Evolutionary conservation across 2,888 invertebrate genomes (phyloP), one percentile per base, ranked within the genome.

Genomic region (Cosmorhoe ocellata): DNA sequence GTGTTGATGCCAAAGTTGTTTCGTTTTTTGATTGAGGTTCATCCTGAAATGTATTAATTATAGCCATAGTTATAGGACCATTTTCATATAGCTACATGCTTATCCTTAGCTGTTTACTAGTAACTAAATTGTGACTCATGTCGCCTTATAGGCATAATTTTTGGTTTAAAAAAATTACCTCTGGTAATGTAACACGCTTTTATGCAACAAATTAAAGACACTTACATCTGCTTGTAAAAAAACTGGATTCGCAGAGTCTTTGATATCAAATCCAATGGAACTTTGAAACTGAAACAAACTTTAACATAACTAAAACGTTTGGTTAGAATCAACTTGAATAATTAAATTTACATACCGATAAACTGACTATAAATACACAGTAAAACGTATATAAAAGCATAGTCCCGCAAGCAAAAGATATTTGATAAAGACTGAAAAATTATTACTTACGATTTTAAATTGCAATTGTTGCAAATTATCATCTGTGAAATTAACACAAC

Each of bases 401-500:
- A n/a, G 26, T 44, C 32, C 36, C 11, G 13, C 24, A 22, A 28
- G 31, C 48, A 8, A 7, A 34, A 11, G 40, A 22, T 8, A 48
- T 12, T 43, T 33, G 5, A 27, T 28, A 45, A 36, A 48, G 32
- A 41, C 39, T 36, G 40, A 32, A 39, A 38, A 18, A n/a, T 12
- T 26, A 12, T 31, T 33, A 33, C 33, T 43, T 40, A 36, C 34
- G 32, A 27, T 40, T 52, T 44, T 41, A 52, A 53, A 48, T 53
- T 30, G 31, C 36, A 47, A 48, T n/a, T 53, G 44, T 45, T 40
- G 27, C 32, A 48, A 45, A 48, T 49, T 44, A 52, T 28, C 8
- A 39, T 13, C 36, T 40, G 48, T 48, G 48, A 53, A 53, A 53
- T 53, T 27, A 48, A 44, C 47, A 49, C 31, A 12, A 18, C 12